A percentile compares a stretch with the other conserved stretches of the same genome.
These are phyloP conservation scores for Danionella cerebrum DNA, from an alignment of 2,113 vertebrate genomes.

Conservation along the genomic window DNA sequence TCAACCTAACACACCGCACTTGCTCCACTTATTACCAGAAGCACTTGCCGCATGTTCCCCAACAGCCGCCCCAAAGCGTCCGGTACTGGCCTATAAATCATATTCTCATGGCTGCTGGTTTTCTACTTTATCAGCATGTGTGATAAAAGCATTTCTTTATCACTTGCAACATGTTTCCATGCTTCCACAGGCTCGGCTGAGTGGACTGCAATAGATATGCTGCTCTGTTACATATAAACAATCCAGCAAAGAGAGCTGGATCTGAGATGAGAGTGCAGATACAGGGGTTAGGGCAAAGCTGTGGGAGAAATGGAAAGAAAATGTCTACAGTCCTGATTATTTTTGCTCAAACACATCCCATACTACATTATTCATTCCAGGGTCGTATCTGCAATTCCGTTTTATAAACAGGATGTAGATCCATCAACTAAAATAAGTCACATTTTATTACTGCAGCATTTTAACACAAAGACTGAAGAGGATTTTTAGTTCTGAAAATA, in stretches of 20 bases:
- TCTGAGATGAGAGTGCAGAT: neutral
- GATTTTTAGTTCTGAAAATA: too few relatives aligned
- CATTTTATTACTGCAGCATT: too few relatives aligned
- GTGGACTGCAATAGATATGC: neutral
- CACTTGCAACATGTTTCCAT: conserved; percentile 34
- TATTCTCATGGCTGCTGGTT: conserved; percentile 35
- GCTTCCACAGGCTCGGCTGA: neutral
- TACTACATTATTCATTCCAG: too few relatives aligned
- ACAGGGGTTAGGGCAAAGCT: neutral
- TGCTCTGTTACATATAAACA: neutral
- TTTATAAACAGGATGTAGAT: too few relatives aligned
- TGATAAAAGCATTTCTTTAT: conserved; percentile 57
- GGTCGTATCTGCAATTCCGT: too few relatives aligned
- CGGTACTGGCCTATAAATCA: conserved; percentile 48
- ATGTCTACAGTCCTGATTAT: neutral
- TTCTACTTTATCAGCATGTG: conserved; percentile 51
- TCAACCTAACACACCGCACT: neutral
- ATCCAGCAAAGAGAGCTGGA: neutral
- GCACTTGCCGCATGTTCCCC: neutral
- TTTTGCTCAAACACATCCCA: neutral
- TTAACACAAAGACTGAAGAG: too few relatives aligned
- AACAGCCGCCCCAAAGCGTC: neutral
- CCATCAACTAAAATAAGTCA: too few relatives aligned
- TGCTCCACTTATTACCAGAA: conserved; percentile 30
- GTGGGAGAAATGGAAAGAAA: neutral